Evolutionary conservation across 2,113 vertebrate species (phyloP).

Genomic region (Scomber japonicus): DNA sequence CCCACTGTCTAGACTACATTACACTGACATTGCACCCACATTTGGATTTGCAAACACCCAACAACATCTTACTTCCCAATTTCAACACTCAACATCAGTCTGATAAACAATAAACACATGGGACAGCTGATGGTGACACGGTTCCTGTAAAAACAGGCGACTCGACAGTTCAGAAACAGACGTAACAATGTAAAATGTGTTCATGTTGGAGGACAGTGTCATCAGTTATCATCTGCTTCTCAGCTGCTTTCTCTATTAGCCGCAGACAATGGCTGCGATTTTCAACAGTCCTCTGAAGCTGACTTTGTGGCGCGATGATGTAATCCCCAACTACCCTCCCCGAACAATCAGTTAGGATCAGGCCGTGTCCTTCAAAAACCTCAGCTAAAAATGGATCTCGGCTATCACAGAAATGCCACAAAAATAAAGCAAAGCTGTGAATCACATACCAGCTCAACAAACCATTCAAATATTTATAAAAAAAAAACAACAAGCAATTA

Average conservation of each 20-base stretch:
- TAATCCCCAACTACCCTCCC: slow-evolving; percentile 7
- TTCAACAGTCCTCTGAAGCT: neutral
- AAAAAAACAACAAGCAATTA: slow-evolving; percentile 53
- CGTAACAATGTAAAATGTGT: neutral
- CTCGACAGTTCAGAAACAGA: slow-evolving; percentile 22
- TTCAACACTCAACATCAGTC: slow-evolving; percentile 5
- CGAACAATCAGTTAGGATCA: slow-evolving; percentile 11
- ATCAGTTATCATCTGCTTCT: neutral
- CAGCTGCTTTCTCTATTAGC: neutral
- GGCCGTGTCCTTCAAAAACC: slow-evolving; percentile 9
- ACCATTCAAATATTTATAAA: neutral
- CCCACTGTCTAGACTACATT: neutral
- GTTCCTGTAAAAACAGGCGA: slow-evolving; percentile 2
- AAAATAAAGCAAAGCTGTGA: slow-evolving; percentile 4
- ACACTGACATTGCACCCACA: neutral
- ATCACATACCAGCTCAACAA: neutral
- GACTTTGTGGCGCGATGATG: slow-evolving; percentile 19
- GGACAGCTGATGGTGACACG: neutral
- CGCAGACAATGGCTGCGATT: slow-evolving; percentile 2
- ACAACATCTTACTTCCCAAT: neutral
- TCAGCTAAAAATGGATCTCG: neutral
- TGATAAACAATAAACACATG: neutral
- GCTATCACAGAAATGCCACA: neutral
- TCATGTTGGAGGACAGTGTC: neutral
- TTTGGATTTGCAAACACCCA: slow-evolving; percentile 11